Conservation (phyloP, 23 tunicate species). For the Halocynthia aurantium region DNA sequence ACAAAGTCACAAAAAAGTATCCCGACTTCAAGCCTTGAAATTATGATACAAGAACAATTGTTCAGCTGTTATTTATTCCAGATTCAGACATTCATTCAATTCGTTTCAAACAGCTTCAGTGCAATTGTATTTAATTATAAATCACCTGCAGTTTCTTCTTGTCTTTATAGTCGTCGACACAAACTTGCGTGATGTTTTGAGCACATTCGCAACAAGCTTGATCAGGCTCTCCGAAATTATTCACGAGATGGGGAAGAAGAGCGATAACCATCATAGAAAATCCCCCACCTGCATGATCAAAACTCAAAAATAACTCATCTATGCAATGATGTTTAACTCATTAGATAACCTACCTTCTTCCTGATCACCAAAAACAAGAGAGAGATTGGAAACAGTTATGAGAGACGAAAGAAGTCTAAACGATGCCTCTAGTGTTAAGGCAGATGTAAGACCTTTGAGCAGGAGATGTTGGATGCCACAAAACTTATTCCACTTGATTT, state of each 20-base stretch:
- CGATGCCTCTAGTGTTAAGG: slow-evolving; percentile 39
- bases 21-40: too few relatives aligned
- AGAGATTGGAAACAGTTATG: slow-evolving; percentile 39
- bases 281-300: slow-evolving; percentile 24
- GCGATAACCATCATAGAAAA: slow-evolving; percentile 68
- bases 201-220: slow-evolving; percentile 59
- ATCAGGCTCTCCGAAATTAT: slow-evolving; percentile 53
- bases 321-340: too few relatives aligned
- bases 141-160: slow-evolving; percentile 59
- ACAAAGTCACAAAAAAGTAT: too few relatives aligned
- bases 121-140: not conserved
- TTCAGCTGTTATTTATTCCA: too few relatives aligned
- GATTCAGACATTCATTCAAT: too few relatives aligned
- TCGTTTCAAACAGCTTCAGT: too few relatives aligned
- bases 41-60: too few relatives aligned
- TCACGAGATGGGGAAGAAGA: slow-evolving; percentile 55
- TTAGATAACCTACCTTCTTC: not conserved
- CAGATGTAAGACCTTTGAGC: slow-evolving; percentile 60
- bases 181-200: slow-evolving; percentile 64
- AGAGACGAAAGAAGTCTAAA: slow-evolving; percentile 35
- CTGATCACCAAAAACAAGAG: slow-evolving; percentile 23
- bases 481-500: slow-evolving; percentile 57
- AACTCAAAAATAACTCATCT: not conserved
- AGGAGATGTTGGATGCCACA: slow-evolving; percentile 56
- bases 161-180: slow-evolving; percentile 47